Evolutionary conservation across 1,140 invertebrate genomes (phyloP).

Genomic region (Cotesia vestalis): DNA sequence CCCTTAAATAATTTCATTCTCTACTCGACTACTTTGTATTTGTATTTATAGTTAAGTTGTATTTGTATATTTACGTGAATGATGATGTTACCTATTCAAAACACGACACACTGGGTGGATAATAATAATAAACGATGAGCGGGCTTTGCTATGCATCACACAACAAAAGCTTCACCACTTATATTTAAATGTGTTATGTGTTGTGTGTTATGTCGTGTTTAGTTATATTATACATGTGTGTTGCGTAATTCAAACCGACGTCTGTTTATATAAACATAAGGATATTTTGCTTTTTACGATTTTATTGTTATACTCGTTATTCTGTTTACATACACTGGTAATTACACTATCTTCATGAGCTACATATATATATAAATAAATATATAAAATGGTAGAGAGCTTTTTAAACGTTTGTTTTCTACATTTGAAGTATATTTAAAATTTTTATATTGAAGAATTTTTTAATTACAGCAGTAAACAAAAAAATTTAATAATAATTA

Average conservation of each 20-base stretch:
- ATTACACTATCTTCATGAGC: not conserved
- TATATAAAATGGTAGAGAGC: too few relatives aligned
- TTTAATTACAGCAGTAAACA: too few relatives aligned
- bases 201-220: not conserved
- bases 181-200: constrained; percentile 17
- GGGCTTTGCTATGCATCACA: constrained; percentile 36
- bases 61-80: constrained; percentile 20
- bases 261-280: constrained; percentile 40
- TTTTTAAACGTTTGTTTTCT: too few relatives aligned
- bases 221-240: not conserved
- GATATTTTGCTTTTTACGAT: not conserved
- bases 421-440: too few relatives aligned
- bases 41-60: constrained; percentile 6
- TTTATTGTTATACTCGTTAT: not conserved
- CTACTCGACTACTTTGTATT: not conserved
- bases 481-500: too few relatives aligned
- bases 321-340: not conserved
- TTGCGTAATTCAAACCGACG: constrained; percentile 33
- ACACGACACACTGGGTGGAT: constrained; percentile 16
- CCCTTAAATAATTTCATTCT: constrained; percentile 1
- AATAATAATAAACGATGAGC: constrained; percentile 30
- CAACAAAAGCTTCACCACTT: constrained; percentile 35
- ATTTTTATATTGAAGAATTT: too few relatives aligned
- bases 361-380: too few relatives aligned
- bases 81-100: constrained; percentile 20